Conservation (phyloP, 1,140 invertebrate genomes). For the Panagrolaimus sp. region DNA sequence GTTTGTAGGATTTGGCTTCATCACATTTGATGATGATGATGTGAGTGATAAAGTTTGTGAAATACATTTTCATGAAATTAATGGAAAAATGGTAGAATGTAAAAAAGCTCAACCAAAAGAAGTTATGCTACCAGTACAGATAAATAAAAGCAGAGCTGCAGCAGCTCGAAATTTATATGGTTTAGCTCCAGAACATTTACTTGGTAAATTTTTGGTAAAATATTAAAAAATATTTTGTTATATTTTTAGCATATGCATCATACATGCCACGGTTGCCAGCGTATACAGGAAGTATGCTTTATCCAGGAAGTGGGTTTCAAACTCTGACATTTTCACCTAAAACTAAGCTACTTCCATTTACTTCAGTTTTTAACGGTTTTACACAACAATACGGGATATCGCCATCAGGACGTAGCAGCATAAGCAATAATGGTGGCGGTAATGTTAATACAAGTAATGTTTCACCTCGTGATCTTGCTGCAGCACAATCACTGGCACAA, state of each 20-base stretch:
- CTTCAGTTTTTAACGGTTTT: conserved; percentile 48
- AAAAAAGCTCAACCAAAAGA: conserved; percentile 58
- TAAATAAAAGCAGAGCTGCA: conserved; percentile 57
- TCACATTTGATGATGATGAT: conserved; percentile 99
- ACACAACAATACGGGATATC: conserved; percentile 38
- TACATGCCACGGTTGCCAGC: conserved; percentile 37
- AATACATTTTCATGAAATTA: conserved; percentile 97
- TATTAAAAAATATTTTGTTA: not conserved
- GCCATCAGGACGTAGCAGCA: conserved; percentile 37
- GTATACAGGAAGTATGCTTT: conserved; percentile 30
- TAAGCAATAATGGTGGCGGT: conserved; percentile 30
- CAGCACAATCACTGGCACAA: conserved; percentile 37
- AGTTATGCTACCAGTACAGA: conserved; percentile 57
- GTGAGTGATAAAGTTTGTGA: conserved; percentile 99
- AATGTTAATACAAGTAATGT: conserved; percentile 7
- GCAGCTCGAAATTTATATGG: conserved; percentile 57
- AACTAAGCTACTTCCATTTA: not conserved
- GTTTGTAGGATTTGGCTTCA: conserved; percentile 87
- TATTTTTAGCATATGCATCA: conserved; percentile 40
- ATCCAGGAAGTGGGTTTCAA: conserved; percentile 32
- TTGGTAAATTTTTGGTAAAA: conserved; percentile 29
- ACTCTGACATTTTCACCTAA: not conserved
- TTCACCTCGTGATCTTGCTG: conserved; percentile 36
- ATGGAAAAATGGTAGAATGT: conserved; percentile 83
- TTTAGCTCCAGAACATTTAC: conserved; percentile 53